These are phyloP conservation scores for Mola mola DNA, from an alignment of 2,113 vertebrate genomes.

Conservation along the genomic window DNA sequence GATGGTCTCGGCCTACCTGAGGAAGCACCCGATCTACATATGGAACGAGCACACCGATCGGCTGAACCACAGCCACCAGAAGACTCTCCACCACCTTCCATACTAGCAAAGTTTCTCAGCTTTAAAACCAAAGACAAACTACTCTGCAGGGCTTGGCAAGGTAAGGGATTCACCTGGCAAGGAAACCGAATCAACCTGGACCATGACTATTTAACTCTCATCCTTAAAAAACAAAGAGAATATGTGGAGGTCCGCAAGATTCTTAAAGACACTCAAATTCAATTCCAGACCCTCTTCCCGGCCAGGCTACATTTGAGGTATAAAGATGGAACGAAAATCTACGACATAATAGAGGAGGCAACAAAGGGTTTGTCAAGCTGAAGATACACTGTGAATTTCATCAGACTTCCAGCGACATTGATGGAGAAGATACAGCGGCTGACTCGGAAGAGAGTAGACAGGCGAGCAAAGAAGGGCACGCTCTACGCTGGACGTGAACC, in stretches of 20 bases:
- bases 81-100: not conserved
- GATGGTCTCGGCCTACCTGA: not conserved
- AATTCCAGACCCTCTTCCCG: conserved; percentile 2
- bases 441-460: not conserved
- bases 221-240: not conserved
- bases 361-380: not conserved
- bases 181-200: conserved; percentile 8
- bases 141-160: not conserved
- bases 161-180: not conserved
- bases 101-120: conserved; percentile 1
- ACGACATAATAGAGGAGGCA: not conserved
- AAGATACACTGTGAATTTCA: not conserved
- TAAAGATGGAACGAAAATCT: not conserved
- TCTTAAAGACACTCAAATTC: not conserved
- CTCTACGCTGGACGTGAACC: not conserved
- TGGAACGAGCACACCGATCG: not conserved
- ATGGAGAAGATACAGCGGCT: not conserved
- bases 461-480: not conserved
- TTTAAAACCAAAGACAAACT: not conserved
- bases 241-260: not conserved
- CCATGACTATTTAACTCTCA: not conserved
- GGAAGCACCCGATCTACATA: not conserved
- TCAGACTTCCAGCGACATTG: not conserved
- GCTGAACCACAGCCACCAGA: not conserved
- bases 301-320: not conserved